Evolutionary conservation across 2,113 vertebrate species (phyloP).

Genomic region (Zapornia atra): DNA sequence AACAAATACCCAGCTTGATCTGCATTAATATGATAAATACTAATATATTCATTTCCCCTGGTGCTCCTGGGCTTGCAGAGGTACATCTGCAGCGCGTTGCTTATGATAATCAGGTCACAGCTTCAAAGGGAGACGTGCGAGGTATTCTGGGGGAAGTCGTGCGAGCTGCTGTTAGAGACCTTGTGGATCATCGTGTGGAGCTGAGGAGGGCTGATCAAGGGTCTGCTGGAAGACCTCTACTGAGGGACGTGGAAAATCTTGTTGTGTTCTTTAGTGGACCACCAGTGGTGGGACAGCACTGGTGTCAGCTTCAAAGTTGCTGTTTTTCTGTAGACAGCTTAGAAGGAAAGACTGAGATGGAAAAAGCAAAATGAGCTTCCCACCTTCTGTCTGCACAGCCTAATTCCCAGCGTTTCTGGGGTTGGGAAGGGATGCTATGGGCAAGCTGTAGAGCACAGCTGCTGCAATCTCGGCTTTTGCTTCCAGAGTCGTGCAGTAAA

Average conservation of each 20-base stretch:
- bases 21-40: conserved; percentile 65
- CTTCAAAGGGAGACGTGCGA: conserved; percentile 36
- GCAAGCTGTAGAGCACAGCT: not conserved
- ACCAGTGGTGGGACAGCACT: not conserved
- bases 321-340: not conserved
- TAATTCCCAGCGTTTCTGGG: not conserved
- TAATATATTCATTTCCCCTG: conserved; percentile 63
- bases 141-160: conserved; percentile 26
- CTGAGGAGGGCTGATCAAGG: not conserved
- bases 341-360: not conserved
- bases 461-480: not conserved
- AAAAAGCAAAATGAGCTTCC: not conserved
- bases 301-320: not conserved
- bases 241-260: not conserved
- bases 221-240: not conserved
- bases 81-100: conserved; percentile 18
- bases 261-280: not conserved
- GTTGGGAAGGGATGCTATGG: not conserved
- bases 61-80: conserved; percentile 56
- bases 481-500: not conserved
- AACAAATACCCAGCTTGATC: conserved; percentile 63
- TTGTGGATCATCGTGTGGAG: not conserved
- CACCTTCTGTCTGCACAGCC: not conserved
- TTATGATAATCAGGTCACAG: conserved; percentile 62
- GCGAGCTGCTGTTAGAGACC: not conserved